phyloP scores from a whole-genome alignment of 2,113 vertebrate genomes.

The Alouatta palliata region DNA sequence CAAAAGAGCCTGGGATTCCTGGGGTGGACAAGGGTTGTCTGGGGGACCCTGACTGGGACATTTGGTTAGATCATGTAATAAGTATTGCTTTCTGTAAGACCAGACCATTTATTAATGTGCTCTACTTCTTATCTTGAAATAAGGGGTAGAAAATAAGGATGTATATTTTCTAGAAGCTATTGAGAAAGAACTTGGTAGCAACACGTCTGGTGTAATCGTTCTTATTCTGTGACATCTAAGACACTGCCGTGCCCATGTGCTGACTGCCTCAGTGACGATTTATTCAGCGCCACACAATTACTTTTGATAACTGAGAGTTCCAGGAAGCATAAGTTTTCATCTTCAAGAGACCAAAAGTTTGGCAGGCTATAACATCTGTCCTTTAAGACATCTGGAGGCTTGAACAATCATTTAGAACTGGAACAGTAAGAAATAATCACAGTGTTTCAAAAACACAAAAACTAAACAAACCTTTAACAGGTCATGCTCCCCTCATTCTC shows the following conservation, averaged over 20 bases:
- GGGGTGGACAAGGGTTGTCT: neutral
- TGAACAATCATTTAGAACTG: neutral
- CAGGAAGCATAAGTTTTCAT: neutral
- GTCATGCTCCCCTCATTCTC: too few species aligned
- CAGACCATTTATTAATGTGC: neutral
- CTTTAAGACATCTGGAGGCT: neutral
- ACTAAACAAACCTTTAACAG: neutral
- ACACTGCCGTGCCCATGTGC: neutral
- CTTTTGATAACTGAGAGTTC: neutral
- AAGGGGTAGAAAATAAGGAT: neutral
- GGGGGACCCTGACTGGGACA: neutral
- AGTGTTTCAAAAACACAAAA: neutral
- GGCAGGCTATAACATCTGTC: neutral
- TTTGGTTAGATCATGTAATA: neutral
- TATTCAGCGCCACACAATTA: neutral
- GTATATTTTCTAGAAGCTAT: neutral
- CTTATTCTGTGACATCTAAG: neutral
- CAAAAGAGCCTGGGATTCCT: neutral
- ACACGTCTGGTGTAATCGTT: neutral
- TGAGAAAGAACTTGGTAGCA: neutral
- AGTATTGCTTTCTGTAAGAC: neutral
- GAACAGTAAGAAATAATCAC: neutral
- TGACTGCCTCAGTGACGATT: neutral
- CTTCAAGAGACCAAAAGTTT: neutral
- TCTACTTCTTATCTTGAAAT: neutral